A percentile compares a stretch with the other conserved stretches of the same genome.
Conservation (phyloP, 2,113 vertebrate species). For the Lepus americanus region DNA sequence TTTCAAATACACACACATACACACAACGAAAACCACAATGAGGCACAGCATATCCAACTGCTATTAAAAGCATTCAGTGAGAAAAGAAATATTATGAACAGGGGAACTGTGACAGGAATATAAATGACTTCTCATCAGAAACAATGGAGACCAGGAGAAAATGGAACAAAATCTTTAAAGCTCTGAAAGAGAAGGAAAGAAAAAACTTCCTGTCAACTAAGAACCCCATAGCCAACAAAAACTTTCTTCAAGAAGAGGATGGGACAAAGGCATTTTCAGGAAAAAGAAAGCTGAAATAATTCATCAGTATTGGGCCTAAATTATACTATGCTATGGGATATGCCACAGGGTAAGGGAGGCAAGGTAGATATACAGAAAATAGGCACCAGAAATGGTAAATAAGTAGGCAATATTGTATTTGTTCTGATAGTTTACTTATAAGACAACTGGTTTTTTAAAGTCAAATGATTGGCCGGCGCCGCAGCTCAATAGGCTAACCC, state of each 20-base stretch:
- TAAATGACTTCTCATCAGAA: neutral
- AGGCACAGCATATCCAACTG: neutral
- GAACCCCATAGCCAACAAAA: neutral
- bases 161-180: neutral
- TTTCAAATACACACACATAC: too few relatives aligned
- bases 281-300: neutral
- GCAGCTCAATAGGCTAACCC: too few relatives aligned
- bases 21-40: neutral
- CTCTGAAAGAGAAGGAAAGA: neutral
- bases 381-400: neutral
- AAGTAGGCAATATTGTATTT: neutral
- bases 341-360: neutral
- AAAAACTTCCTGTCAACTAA: neutral
- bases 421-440: conserved; percentile 24
- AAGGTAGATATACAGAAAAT: neutral
- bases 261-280: neutral
- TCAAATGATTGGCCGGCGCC: neutral
- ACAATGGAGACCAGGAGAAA: neutral
- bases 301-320: neutral
- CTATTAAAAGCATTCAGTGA: neutral
- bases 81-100: neutral
- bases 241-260: neutral
- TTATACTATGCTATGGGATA: neutral
- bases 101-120: neutral
- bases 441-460: conserved; percentile 8